Percentiles rank a stretch among this genome's conserved stretches.
Evolutionary conservation across 1,140 invertebrate species (phyloP).

Genomic region (Drosophila biarmipes): DNA sequence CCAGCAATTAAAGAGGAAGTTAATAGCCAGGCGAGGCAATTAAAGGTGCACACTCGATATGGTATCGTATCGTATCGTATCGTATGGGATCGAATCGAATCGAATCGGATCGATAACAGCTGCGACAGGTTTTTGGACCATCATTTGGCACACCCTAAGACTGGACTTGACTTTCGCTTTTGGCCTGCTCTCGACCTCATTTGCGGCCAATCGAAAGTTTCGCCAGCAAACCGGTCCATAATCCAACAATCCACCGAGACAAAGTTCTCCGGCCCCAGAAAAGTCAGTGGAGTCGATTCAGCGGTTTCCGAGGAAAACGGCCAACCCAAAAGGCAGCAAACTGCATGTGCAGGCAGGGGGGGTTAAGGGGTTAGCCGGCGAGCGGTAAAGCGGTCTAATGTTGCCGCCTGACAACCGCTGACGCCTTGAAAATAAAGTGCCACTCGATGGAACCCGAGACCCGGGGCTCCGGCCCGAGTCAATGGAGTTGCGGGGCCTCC

Average conservation of each 20-base stretch:
- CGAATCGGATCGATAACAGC: conserved; percentile 5
- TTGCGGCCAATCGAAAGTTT: conserved; percentile 60
- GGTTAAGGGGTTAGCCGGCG: conserved; percentile 3
- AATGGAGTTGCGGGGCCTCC: neutral
- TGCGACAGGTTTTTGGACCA: conserved; percentile 37
- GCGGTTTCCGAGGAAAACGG: conserved; percentile 16
- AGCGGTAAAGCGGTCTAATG: conserved; percentile 25
- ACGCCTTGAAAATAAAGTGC: conserved; percentile 41
- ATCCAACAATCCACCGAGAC: conserved; percentile 5
- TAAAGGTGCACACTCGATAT: conserved; percentile 10
- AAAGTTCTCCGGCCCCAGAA: conserved; percentile 29
- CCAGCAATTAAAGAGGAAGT: conserved; percentile 31
- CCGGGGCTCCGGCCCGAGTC: neutral
- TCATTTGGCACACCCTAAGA: conserved; percentile 23
- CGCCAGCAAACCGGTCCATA: conserved; percentile 64
- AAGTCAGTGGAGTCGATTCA: conserved; percentile 40
- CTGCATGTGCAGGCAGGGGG: conserved; percentile 38
- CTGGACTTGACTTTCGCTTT: conserved; percentile 56
- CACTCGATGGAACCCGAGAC: conserved; percentile 19
- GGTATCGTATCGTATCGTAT: no score
- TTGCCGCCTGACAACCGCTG: conserved; percentile 48
- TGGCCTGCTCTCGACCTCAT: conserved; percentile 51
- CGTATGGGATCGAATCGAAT: neutral
- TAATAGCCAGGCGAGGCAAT: neutral
- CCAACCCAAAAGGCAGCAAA: conserved; percentile 25